Conservation (phyloP, 2,797 vertebrate species). For the Onychomys arenicola region DNA sequence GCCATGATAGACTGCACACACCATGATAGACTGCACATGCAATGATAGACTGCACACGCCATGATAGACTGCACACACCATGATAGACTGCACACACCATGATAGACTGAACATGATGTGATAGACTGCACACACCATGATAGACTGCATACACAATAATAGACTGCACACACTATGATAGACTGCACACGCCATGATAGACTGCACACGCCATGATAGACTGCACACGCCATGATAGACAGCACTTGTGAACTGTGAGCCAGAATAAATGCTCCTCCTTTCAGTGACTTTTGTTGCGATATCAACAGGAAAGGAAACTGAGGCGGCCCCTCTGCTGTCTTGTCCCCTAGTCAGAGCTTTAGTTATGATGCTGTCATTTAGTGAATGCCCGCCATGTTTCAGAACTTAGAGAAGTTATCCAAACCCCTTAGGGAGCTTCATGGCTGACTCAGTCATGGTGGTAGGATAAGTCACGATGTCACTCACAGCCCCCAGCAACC, state of each 20-base stretch:
- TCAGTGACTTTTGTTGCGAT: neutral
- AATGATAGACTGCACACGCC: neutral
- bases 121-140: neutral
- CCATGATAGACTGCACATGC: neutral
- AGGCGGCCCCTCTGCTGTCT: neutral
- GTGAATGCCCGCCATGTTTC: neutral
- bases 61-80: rapidly evolving
- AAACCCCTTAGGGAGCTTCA: neutral
- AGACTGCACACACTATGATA: neutral
- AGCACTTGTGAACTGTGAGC: neutral
- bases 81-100: rapidly evolving
- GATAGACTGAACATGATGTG: neutral
- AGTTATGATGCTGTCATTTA: neutral
- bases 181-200: rapidly evolving
- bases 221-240: neutral
- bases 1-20: too few species aligned
- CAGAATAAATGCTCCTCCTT: neutral
- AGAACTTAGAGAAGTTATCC: neutral
- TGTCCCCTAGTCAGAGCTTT: neutral
- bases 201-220: rapidly evolving
- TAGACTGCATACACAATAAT: rapidly evolving
- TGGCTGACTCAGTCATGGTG: neutral
- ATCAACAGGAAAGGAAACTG: neutral
- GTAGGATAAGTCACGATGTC: neutral
- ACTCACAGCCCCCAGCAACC: neutral